Evolutionary conservation across 2,888 invertebrate genomes (phyloP).

Genomic region (Plebejus argus): DNA sequence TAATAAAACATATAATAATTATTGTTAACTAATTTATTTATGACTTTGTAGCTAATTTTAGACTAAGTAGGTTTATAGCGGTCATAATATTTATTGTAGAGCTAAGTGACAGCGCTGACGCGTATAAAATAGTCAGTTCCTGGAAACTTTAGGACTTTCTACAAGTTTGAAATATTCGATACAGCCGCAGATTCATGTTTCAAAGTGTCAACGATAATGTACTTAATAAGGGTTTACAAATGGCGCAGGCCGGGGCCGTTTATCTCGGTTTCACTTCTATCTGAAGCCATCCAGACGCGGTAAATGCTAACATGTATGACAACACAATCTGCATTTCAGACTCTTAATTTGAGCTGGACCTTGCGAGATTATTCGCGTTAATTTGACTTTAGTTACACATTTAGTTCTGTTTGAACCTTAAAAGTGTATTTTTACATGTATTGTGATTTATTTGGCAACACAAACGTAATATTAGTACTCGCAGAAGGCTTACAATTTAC

Average conservation of each 20-base stretch:
- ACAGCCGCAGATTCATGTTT: constrained; percentile 34
- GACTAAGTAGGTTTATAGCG: constrained; percentile 2
- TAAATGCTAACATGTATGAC: constrained; percentile 33
- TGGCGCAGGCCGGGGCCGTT: constrained; percentile 40
- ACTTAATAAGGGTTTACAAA: constrained; percentile 48
- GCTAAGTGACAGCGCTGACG: constrained; percentile 31
- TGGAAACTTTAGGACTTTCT: constrained; percentile 29
- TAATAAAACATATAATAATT: not conserved
- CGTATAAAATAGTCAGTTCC: constrained; percentile 26
- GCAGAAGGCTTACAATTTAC: too few species aligned
- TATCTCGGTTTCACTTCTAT: constrained; percentile 38
- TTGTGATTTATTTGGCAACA: too few species aligned
- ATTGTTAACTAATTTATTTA: constrained; percentile 28
- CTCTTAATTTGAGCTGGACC: constrained; percentile 20
- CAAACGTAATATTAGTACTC: too few species aligned
- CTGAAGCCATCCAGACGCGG: constrained; percentile 36
- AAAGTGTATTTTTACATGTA: too few species aligned
- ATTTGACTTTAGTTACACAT: not conserved
- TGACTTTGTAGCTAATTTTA: constrained; percentile 31
- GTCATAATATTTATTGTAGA: constrained; percentile 11
- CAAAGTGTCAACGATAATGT: constrained; percentile 45
- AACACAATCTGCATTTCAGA: constrained; percentile 35
- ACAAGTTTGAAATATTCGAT: constrained; percentile 35
- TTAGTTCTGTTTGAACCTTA: too few species aligned
- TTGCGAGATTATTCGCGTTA: not conserved